These are phyloP conservation scores for Cossypha heuglini DNA, from an alignment of 2,797 vertebrate species.

Conservation along the genomic window DNA sequence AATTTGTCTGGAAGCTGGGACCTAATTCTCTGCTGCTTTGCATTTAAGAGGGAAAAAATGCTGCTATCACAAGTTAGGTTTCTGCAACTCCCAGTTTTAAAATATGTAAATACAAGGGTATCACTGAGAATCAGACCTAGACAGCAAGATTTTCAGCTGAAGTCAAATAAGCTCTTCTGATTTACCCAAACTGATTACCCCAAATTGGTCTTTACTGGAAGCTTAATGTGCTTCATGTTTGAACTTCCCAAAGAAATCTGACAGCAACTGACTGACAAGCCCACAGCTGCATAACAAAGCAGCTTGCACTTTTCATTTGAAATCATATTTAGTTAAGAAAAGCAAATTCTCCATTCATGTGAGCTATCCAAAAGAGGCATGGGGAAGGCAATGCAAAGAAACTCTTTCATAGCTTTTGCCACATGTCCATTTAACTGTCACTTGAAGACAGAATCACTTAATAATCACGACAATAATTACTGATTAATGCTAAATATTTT, in stretches of 20 bases:
- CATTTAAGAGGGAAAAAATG: background rate
- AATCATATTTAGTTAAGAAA: background rate
- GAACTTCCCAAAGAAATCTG: background rate
- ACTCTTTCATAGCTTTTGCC: background rate
- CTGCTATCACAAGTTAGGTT: background rate
- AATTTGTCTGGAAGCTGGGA: background rate
- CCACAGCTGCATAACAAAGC: background rate
- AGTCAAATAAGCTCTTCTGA: background rate
- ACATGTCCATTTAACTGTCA: background rate
- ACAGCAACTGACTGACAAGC: background rate
- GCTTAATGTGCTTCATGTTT: background rate
- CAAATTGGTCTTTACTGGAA: background rate
- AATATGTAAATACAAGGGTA: background rate
- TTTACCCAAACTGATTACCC: background rate
- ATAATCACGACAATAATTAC: background rate
- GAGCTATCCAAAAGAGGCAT: background rate
- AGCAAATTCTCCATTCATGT: background rate
- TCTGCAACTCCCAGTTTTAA: background rate
- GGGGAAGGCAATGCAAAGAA: background rate
- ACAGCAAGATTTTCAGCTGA: background rate
- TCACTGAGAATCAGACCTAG: background rate
- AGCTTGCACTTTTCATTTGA: background rate
- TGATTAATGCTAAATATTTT: background rate
- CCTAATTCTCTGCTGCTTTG: background rate
- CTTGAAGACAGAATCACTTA: background rate